Evolutionary conservation across 2,888 invertebrate species (phyloP), one percentile per base, ranked within the genome.

Genomic region (Plebejus melissa): DNA sequence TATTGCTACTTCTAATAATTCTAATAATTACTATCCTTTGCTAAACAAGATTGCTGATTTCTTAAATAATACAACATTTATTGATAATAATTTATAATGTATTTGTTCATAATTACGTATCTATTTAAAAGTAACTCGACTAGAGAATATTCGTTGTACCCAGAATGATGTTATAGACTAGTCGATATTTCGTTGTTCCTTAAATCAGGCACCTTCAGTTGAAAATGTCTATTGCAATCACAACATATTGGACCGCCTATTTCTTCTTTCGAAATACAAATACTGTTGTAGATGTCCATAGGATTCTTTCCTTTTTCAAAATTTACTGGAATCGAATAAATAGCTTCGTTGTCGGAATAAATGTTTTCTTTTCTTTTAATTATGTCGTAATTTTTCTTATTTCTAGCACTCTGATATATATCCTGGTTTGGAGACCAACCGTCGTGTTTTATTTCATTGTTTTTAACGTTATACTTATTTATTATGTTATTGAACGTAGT

Each of bases 181-280:
- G 93, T 93, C 69, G 91, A 88, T 74, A 88, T 82, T 83, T 93
- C 92, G 81, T 83, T 86, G 78, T 84, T 87, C 77, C 84, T 88
- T 75, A 91, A 85, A 83, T 89, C 87, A 75, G 92, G 91, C 75
- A 91, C 91, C 78, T 91, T 89, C 54, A 93, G 82, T 75, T 88
- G 90, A 79, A 93, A 93, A 85, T 93, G 92, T 79, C 93, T 90
- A 81, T 92, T 91, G 81, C 93, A 93, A 80, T 86, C 89, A 81
- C 93, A 93, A 79, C 86, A 86, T 75, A 85, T 76, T n/a, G 87
- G 85, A 74, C 91, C 90, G 50, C 91, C 90, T 81, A 93, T 80
- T 80, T 88, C 85, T 71, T 84, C 84, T 81, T 87, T 89, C 36
- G 90, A 91, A 79, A 93, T 86, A 82, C 93, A 93, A 79, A 93